Percentiles rank a stretch among this genome's conserved stretches.
Evolutionary conservation across 2,888 invertebrate genomes (phyloP).

Genomic region (Acanthosoma haemorrhoidale): DNA sequence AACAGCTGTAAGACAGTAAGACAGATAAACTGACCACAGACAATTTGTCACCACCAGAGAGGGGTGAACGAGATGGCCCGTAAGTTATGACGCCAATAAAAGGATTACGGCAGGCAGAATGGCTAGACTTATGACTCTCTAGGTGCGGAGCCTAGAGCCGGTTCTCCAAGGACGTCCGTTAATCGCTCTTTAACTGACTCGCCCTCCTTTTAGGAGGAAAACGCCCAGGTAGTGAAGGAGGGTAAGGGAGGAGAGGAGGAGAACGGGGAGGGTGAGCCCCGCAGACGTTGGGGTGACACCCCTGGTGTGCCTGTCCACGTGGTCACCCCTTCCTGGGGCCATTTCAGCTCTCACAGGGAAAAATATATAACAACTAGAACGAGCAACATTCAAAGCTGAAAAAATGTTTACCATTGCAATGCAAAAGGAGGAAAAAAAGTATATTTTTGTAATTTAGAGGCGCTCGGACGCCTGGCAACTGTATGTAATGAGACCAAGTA

Average conservation of each 20-base stretch:
- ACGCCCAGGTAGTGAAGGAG: slow-evolving; percentile 6
- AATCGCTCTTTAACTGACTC: slow-evolving; percentile 12
- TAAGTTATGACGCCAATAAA: slow-evolving; percentile 7
- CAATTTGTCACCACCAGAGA: not conserved
- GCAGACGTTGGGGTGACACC: not conserved
- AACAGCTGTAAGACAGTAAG: too few species aligned
- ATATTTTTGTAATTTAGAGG: too few species aligned
- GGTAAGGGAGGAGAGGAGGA: not conserved
- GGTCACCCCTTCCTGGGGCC: not conserved
- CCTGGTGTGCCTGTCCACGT: not conserved
- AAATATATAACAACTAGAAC: not conserved
- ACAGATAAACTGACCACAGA: slow-evolving; percentile 11
- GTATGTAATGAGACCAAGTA: too few species aligned
- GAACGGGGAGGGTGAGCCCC: not conserved
- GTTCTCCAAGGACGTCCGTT: slow-evolving; percentile 9
- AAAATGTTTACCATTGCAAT: not conserved
- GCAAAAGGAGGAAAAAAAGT: not conserved
- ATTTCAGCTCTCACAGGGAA: not conserved
- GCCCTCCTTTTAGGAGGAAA: slow-evolving; percentile 12
- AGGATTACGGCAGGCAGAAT: slow-evolving; percentile 8
- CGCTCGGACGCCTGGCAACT: too few species aligned
- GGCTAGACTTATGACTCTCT: slow-evolving; percentile 7
- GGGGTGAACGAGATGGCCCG: slow-evolving; percentile 5
- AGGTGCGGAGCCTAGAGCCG: not conserved
- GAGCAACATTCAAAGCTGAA: not conserved